Conservation (phyloP, 2,797 vertebrate genomes). For the Gephyroberyx darwinii region DNA sequence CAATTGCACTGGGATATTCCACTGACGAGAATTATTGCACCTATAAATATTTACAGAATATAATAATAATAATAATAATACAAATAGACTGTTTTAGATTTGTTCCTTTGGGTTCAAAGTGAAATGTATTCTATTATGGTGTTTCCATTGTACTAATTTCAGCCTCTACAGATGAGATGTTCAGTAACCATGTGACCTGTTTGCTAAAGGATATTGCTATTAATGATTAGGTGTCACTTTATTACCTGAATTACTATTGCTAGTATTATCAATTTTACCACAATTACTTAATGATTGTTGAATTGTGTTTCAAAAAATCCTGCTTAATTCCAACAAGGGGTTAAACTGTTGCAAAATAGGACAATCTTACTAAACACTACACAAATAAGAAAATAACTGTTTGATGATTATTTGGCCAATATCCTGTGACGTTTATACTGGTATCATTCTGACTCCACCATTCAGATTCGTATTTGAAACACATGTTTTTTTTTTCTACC, state of each 20-base stretch:
- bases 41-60: no score
- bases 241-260: neutral
- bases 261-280: neutral
- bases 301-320: conserved; percentile 13
- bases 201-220: neutral
- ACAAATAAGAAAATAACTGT: neutral
- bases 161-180: neutral
- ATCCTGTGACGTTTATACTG: neutral
- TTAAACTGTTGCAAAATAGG: neutral
- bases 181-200: neutral
- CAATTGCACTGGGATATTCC: no score
- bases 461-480: neutral
- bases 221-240: neutral
- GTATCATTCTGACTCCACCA: neutral
- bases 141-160: conserved; percentile 13
- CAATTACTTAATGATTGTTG: neutral
- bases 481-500: neutral
- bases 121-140: neutral
- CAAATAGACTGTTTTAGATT: neutral
- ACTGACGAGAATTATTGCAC: no score
- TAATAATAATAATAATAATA: no score
- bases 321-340: no score
- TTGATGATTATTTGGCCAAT: no score
- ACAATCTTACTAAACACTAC: neutral
- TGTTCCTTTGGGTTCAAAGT: neutral